Conservation (phyloP, 2,113 vertebrate species). For the Seriola dumerili region DNA sequence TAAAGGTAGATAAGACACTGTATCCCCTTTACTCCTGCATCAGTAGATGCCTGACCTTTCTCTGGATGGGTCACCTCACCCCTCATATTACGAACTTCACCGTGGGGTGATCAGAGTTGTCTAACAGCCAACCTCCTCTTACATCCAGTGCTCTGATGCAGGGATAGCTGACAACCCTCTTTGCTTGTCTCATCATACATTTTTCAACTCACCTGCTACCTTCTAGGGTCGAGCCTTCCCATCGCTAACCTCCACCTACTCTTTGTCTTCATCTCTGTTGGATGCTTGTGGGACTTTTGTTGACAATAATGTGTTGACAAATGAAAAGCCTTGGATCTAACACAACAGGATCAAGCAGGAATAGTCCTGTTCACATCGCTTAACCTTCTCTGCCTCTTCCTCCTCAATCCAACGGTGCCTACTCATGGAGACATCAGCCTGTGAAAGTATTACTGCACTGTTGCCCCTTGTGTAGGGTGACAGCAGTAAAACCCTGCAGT, state of each 20-base stretch:
- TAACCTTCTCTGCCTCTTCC: slow-evolving; percentile 59
- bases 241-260: neutral
- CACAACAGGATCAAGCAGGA: slow-evolving; percentile 20
- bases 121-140: neutral
- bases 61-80: slow-evolving; percentile 20
- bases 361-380: slow-evolving; percentile 21
- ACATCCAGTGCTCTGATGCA: slow-evolving; percentile 14
- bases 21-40: slow-evolving; percentile 9
- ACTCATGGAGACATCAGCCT: slow-evolving; percentile 59
- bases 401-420: slow-evolving; percentile 74
- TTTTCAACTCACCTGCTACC: slow-evolving; percentile 16
- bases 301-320: slow-evolving; percentile 20
- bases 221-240: slow-evolving; percentile 19
- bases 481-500: slow-evolving; percentile 27
- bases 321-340: slow-evolving; percentile 44
- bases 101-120: neutral
- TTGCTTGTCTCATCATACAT: neutral
- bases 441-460: slow-evolving; percentile 65
- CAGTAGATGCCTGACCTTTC: neutral
- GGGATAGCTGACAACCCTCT: slow-evolving; percentile 6
- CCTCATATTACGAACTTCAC: slow-evolving; percentile 7
- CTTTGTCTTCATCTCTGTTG: slow-evolving; percentile 35
- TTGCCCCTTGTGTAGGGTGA: slow-evolving; percentile 46
- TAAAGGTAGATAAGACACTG: slow-evolving; percentile 16
- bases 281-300: slow-evolving; percentile 27